Base-by-base conservation (phyloP, 2,888 invertebrate species). In the Lochmaea capreae region DNA sequence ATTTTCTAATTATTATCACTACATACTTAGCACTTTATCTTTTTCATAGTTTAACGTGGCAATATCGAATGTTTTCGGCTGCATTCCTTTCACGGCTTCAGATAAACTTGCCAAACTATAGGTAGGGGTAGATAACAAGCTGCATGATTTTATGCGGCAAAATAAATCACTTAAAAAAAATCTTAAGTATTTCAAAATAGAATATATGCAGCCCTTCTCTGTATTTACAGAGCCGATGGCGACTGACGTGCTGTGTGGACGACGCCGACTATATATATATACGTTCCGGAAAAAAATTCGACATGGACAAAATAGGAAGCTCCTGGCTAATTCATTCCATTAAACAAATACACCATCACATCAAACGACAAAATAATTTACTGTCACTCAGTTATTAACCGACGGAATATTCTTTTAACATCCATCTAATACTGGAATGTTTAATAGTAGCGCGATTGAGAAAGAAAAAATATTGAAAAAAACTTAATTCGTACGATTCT, bases 331-430 rank as follows among this genome's bases (percentile, higher is more conserved):
- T 77, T 78, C 70, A 71, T 76, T 77, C 76, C 73, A 76, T 77
- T 75, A 78, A 75, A 77, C 73, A 72, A 73, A 77, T 68, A 71
- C 58, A 74, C 54, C 18, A 9, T 10, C 10, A 18, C 70, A 78
- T 76, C 78, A 78, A 78, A 78, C 76, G 74, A 77, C 33, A 33
- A 33, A 79, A 78, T 78, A 78, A 78, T 78, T 78, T 76, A 71
- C 70, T 73, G 72, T 46, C 54, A 71, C 18, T 59, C 77, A 76
- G 74, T 77, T 79, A 77, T 66, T 67, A 66, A 33, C 33, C 69
- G 71, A 43, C 63, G 61, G 63, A 49, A 62, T 57, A 72, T 66
- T 69, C 72, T 75, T 22, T 52, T 1, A 33, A 33, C 33, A 33
- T 33, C 8, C 3, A 33, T 33, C 8, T 16, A 52, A 52, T 3